Base-by-base conservation (phyloP, 2,888 invertebrate species). In the Cosmopolites sordidus region DNA sequence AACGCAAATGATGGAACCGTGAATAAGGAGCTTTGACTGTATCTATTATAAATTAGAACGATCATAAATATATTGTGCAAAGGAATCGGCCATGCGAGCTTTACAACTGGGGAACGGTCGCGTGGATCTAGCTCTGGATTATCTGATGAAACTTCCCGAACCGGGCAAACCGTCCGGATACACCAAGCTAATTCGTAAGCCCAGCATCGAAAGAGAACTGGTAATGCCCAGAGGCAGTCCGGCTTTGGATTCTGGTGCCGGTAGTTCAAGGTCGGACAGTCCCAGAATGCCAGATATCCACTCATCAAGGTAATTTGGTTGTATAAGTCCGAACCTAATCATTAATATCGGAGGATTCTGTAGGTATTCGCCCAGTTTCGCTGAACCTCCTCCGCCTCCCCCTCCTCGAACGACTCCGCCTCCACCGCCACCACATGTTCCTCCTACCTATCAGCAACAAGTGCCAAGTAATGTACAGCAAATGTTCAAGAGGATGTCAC, bases 261-360 rank as follows among this genome's bases (percentile, higher is more conserved):
- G 91, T 43, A 90, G 90, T 69, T 91, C 91, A 40, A 80, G 92
- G 48, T 93, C 93, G 4, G 93, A 93, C 70, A 92, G 91, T 71
- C 92, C 92, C 12, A 83, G 92, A 60, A 58, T 60, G 43, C 74
- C 81, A 9, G 84, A 84, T 60, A 62, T 73, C 29, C 73, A 87
- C 67, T 81, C 84, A 1, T 58, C 58, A 1, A 49, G 58, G 41
- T 54, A 48, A 86, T 27, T 27, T 27, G 9, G 27, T 27, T 27
- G 9, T 9, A 33, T 33, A 33, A 33, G 4, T 33, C 11, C 11
- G 33, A 33, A 33, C 8, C 4, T 33, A 33, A 33, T n/a, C n/a
- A n/a, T n/a, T n/a, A n/a, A n/a, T n/a, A n/a, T n/a, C n/a, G n/a
- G n/a, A n/a, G n/a, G n/a, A n/a, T 30, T 47, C 43, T 52, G 6